These are phyloP conservation scores for Grammomys dolichurus DNA, from an alignment of 2,113 vertebrate genomes.

Conservation along the genomic window DNA sequence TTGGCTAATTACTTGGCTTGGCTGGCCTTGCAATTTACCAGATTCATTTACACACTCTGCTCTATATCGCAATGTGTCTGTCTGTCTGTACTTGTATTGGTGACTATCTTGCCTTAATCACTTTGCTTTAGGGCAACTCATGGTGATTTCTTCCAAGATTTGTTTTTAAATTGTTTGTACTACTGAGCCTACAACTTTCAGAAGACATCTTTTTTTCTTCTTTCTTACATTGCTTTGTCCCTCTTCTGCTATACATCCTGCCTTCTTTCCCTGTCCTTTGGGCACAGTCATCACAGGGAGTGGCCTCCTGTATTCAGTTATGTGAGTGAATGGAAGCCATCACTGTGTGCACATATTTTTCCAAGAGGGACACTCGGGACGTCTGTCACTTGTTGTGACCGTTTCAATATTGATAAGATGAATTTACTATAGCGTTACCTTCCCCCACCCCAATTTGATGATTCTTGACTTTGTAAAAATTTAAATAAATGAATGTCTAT, in stretches of 20 bases:
- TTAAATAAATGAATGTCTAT: constrained; percentile 81
- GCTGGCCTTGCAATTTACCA: constrained; percentile 27
- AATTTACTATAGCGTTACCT: constrained; percentile 71
- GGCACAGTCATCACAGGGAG: constrained; percentile 31
- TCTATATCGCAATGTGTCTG: neutral
- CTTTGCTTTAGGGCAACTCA: constrained; percentile 37
- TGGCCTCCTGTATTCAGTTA: constrained; percentile 72
- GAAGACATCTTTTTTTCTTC: neutral
- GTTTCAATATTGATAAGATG: constrained; percentile 46
- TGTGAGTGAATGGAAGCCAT: constrained; percentile 73
- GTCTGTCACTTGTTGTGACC: constrained; percentile 54
- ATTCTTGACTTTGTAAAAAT: constrained; percentile 82
- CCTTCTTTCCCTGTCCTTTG: constrained; percentile 23
- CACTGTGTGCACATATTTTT: constrained; percentile 1
- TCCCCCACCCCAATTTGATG: constrained; percentile 50
- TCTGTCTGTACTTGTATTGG: neutral
- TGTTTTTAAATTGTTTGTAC: constrained; percentile 48
- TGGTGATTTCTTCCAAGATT: constrained; percentile 34
- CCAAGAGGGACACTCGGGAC: constrained; percentile 47
- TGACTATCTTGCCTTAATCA: constrained; percentile 73
- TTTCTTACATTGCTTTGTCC: neutral
- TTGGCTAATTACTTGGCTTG: neutral
- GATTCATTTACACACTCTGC: neutral
- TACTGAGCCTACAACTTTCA: neutral
- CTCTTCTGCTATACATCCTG: neutral